phyloP scores from a whole-genome alignment of 1,140 invertebrate species.

The Drosophila sucinea region DNA sequence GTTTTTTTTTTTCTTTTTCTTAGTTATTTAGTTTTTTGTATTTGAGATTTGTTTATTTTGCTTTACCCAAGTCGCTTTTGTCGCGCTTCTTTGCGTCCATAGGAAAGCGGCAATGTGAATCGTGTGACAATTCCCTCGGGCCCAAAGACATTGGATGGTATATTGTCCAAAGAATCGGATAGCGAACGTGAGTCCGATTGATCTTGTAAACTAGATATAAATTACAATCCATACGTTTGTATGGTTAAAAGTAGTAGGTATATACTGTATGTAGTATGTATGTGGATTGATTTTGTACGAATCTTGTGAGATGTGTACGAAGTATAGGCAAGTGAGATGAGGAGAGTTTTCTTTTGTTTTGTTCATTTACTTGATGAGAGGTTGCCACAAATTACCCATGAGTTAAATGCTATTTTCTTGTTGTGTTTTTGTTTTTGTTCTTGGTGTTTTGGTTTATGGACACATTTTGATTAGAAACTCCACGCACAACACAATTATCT shows the following conservation, averaged over 20 bases:
- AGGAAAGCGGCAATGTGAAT: constrained; percentile 86
- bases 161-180: constrained; percentile 83
- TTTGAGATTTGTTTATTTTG: constrained; percentile 47
- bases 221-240: constrained; percentile 65
- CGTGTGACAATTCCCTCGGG: constrained; percentile 83
- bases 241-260: constrained; percentile 13
- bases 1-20: constrained; percentile 15
- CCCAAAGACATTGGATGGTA: constrained; percentile 83
- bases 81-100: constrained; percentile 86
- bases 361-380: background rate
- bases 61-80: constrained; percentile 86
- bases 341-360: background rate
- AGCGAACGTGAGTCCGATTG: constrained; percentile 83
- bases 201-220: constrained; percentile 83
- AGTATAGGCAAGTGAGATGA: background rate
- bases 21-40: constrained; percentile 28
- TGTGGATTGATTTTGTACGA: constrained; percentile 38
- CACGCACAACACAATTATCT: background rate
- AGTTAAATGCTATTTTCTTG: constrained; percentile 20
- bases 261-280: constrained; percentile 30
- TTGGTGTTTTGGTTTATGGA: constrained; percentile 17
- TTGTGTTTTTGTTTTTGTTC: constrained; percentile 11
- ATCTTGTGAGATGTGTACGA: constrained; percentile 26
- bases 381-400: constrained; percentile 15
- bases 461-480: background rate